These are phyloP conservation scores for Campylomormyrus numenius DNA, from an alignment of 2,113 vertebrate species.

Conservation along the genomic window DNA sequence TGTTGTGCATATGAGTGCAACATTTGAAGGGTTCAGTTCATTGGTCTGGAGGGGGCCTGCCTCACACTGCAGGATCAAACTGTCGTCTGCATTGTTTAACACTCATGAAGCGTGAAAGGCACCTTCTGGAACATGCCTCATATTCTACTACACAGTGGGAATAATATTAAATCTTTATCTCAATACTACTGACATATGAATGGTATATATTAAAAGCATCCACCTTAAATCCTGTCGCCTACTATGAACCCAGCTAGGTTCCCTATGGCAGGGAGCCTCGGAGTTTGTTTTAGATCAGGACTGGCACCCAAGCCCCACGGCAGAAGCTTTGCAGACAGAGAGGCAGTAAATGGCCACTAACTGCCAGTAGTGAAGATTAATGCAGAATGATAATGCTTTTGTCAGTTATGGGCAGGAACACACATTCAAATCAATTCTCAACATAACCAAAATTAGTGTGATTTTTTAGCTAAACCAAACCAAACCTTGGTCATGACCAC, in stretches of 20 bases:
- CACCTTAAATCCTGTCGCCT: neutral
- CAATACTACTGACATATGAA: neutral
- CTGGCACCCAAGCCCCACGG: neutral
- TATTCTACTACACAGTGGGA: neutral
- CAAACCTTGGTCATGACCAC: neutral
- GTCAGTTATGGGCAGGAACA: neutral
- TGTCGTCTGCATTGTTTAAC: neutral
- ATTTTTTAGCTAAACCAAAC: neutral
- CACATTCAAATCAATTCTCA: neutral
- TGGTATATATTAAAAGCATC: neutral
- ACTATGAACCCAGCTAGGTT: neutral
- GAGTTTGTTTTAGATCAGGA: neutral
- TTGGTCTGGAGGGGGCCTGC: neutral
- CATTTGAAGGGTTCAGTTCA: neutral
- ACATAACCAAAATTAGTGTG: neutral
- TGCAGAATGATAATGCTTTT: neutral
- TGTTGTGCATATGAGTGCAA: neutral
- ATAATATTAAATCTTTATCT: neutral
- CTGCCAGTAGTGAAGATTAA: neutral
- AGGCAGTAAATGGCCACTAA: neutral
- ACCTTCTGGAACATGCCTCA: neutral
- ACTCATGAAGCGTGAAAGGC: neutral
- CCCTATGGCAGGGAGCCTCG: neutral
- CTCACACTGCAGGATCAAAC: neutral
- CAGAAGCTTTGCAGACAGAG: neutral